Base-by-base conservation (phyloP, 2,113 vertebrate genomes). In the Galemys pyrenaicus region DNA sequence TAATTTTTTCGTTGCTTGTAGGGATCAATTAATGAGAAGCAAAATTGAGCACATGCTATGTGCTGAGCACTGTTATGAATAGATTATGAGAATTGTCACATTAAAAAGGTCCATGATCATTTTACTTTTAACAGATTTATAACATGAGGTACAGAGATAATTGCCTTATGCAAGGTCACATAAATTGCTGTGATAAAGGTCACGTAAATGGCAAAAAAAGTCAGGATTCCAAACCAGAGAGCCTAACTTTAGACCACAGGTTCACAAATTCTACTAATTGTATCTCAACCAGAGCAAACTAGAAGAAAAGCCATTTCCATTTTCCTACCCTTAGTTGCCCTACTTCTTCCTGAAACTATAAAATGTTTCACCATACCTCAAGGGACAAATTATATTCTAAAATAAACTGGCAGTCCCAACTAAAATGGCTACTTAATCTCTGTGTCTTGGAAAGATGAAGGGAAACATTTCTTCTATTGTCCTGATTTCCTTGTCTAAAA, bases 261-360 rank as follows among this genome's bases (percentile, higher is more conserved):
- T 28, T 90, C 41, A 75, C 17, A 12, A 46, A 62, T 77, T 70
- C 32, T 58, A 32, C 15, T 49, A 13, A n/a, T n/a, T 39, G 32
- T 65, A 39, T 80, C 30, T 93, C 44, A 91, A 16, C 16, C 10
- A 82, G 26, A 89, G 16, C 2, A 46, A 88, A 78, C 26, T 39
- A 90, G 70, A 81, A 17, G 9, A 32, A 56, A 88, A 46, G n/a
- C 6, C 46, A 12, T 80, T 96, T 89, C n/a, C 15, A 92, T 4
- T 80, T 80, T 90, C 68, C 10, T 81, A 37, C 11, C 60, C 11
- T 84, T 41, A 46, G 13, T 44, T 87, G 41, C 22, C 71, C 62
- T 87, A 94, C 41, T 94, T 96, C 44, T 94, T 94, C 28, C 49
- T 79, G 44, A 93, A 96, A 94, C 39, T 39, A 49, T 81, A 73